These are phyloP conservation scores for Slavum lentiscoides DNA, from an alignment of 2,888 invertebrate species.

Conservation along the genomic window DNA sequence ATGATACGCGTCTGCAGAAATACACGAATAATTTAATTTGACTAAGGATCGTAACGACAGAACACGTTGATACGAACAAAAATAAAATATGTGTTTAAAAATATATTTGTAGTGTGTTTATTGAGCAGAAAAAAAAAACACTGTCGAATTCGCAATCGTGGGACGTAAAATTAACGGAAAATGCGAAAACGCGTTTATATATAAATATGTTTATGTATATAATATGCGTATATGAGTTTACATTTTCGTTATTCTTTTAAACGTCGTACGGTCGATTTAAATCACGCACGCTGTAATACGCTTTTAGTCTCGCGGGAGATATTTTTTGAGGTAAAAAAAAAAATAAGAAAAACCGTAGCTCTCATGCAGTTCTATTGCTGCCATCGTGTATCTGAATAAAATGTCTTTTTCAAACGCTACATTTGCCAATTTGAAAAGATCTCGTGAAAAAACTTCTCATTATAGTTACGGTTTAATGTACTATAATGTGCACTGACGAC, in stretches of 20 bases:
- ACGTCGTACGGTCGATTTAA: slow-evolving; percentile 30
- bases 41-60: too few relatives aligned
- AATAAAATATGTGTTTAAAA: too few relatives aligned
- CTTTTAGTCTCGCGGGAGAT: slow-evolving; percentile 26
- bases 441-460: not conserved
- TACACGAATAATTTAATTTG: too few relatives aligned
- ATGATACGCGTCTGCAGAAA: too few relatives aligned
- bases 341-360: too few relatives aligned
- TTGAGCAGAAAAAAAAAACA: too few relatives aligned
- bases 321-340: slow-evolving; percentile 17
- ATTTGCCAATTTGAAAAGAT: slow-evolving; percentile 22
- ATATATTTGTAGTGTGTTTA: too few relatives aligned
- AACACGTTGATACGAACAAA: too few relatives aligned
- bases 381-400: not conserved
- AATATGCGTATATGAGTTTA: not conserved
- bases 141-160: not conserved
- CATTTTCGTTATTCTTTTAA: slow-evolving; percentile 24
- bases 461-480: too few relatives aligned
- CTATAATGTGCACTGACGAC: too few relatives aligned
- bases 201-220: not conserved
- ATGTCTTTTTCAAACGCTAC: slow-evolving; percentile 22
- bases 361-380: not conserved
- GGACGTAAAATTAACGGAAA: too few relatives aligned
- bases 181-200: not conserved
- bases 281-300: slow-evolving; percentile 19